Percentiles rank a stretch among this genome's conserved stretches.
These are phyloP conservation scores for Pterostichus niger DNA, from an alignment of 2,888 invertebrate species.

Conservation along the genomic window DNA sequence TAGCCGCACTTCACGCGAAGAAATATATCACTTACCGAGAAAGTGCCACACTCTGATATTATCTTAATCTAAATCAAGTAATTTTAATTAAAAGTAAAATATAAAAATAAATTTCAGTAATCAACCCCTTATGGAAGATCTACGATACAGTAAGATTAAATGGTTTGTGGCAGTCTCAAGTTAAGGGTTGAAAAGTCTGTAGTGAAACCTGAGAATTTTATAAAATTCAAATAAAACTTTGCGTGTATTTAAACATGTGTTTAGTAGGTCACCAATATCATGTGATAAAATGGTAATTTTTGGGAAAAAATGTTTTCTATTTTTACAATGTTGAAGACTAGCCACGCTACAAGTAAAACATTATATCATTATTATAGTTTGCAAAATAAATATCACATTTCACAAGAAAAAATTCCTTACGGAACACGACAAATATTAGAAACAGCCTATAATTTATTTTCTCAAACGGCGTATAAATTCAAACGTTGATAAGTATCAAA, in stretches of 20 bases:
- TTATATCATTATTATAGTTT: slow-evolving; percentile 12
- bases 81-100: no score
- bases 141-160: no score
- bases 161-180: no score
- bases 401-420: no score
- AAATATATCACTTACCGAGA: no score
- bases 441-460: not conserved
- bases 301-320: slow-evolving; percentile 43
- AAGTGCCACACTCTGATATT: no score
- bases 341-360: slow-evolving; percentile 29
- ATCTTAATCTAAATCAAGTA: no score
- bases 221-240: slow-evolving; percentile 32
- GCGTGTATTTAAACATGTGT: slow-evolving; percentile 58
- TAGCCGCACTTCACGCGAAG: no score
- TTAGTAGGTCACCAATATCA: slow-evolving; percentile 58
- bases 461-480: slow-evolving; percentile 8
- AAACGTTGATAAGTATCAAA: slow-evolving; percentile 30
- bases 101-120: no score
- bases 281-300: slow-evolving; percentile 61
- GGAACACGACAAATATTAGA: no score
- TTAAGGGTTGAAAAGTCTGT: not conserved
- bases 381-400: slow-evolving; percentile 6
- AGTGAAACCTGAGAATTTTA: not conserved
- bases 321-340: slow-evolving; percentile 28
- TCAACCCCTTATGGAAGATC: no score